Base-by-base conservation (phyloP, 1,140 invertebrate species). In the Drosophila asahinai region DNA sequence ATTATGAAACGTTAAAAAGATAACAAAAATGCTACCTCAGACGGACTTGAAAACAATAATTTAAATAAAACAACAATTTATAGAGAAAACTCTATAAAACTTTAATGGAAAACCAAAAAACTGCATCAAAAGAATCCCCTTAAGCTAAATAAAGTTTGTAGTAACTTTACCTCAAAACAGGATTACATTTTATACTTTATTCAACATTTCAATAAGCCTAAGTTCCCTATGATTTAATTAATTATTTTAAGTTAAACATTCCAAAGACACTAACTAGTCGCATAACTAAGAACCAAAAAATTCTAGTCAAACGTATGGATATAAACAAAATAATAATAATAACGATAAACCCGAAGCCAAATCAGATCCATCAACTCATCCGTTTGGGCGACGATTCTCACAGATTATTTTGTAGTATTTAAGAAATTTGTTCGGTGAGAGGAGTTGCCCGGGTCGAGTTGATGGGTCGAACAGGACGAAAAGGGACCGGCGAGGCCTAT, bases 1-100 rank as follows among this genome's bases (percentile, higher is more conserved):
- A 67, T 70, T 58, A 67, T 65, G 40, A 63, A 78, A 49, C 36
- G 71, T 49, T 75, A 77, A 66, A 67, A 81, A 51, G 45, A 81
- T 80, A 65, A 77, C 60, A 79, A 61, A 83, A 86, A 77, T 86
- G 84, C 89, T 91, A 91, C 89, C 89, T 91, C 89, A 91, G 86
- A 90, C 86, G 86, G 86, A 90, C 86, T 90, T 90, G 86, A 90
- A 90, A 82, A 90, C 86, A 90, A 90, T 90, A 90, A 90, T 90
- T 87, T 90, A 90, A 89, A 77, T 89, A 80, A 89, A 75, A 90
- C 79, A 15, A 55, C 64, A 86, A 87, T 83, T 89, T 89, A 83
- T 81, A 83, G 83, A 70, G 66, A 51, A 76, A 72, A 55, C 0
- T 65, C 57, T 77, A 78, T 54, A 70, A 73, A 74, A 54, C 66